Conservation (phyloP, 1,140 invertebrate genomes). For the Brachionus paranguensis region DNA sequence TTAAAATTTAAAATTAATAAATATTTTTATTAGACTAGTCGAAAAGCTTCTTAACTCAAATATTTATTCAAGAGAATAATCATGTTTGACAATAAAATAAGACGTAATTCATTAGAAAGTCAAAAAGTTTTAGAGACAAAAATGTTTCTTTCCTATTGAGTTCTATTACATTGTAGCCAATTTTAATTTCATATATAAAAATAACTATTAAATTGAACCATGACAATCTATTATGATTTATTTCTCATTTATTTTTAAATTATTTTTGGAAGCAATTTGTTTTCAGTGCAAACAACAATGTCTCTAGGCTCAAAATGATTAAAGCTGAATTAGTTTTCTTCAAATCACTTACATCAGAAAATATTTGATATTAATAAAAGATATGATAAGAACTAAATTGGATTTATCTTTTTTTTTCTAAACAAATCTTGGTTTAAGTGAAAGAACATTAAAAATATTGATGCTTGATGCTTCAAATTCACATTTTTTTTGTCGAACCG, state of each 20-base stretch:
- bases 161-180: too few species aligned
- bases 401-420: not conserved
- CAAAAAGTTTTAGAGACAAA: not conserved
- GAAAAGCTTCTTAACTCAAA: not conserved
- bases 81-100: not conserved
- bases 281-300: not conserved
- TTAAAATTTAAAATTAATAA: not conserved
- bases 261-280: not conserved
- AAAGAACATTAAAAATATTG: not conserved
- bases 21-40: not conserved
- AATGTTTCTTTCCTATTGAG: not conserved
- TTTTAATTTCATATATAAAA: too few species aligned
- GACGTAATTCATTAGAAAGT: not conserved
- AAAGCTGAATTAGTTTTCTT: not conserved
- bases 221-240: not conserved
- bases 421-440: not conserved
- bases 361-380: not conserved
- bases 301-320: not conserved
- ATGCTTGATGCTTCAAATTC: not conserved
- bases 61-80: not conserved
- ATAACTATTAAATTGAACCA: not conserved
- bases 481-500: not conserved
- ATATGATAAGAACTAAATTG: not conserved
- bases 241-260: not conserved
- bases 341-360: not conserved